A percentile compares a stretch with the other conserved stretches of the same genome.
Conservation (phyloP, 2,888 invertebrate species). For the Mythimna ferrago region DNA sequence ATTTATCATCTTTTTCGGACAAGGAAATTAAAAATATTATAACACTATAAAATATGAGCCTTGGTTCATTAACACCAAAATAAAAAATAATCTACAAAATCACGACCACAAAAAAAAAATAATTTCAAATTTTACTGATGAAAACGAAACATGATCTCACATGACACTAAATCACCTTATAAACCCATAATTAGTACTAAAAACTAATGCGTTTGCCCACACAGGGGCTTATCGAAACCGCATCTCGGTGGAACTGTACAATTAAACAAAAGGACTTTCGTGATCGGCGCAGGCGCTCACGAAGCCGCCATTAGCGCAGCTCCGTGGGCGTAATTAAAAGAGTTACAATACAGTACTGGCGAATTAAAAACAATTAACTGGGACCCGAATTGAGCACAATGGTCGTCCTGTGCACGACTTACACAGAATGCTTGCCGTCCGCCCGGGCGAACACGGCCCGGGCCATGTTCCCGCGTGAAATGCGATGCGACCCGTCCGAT, state of each 20-base stretch:
- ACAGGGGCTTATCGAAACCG: conserved; percentile 68
- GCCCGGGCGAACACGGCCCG: conserved; percentile 58
- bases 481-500: conserved; percentile 65
- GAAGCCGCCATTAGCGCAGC: conserved; percentile 83
- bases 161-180: conserved; percentile 62
- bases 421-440: conserved; percentile 59
- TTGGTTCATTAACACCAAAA: conserved; percentile 42
- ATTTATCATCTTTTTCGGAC: conserved; percentile 24
- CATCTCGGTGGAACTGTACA: conserved; percentile 78
- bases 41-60: conserved; percentile 42
- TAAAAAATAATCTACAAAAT: conserved; percentile 44
- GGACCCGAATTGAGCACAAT: conserved; percentile 87
- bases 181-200: conserved; percentile 65
- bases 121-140: conserved; percentile 47
- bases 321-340: conserved; percentile 89
- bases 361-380: conserved; percentile 90
- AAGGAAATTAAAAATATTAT: conserved; percentile 36
- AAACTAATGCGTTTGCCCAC: conserved; percentile 66
- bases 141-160: conserved; percentile 57
- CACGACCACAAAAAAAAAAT: conserved; percentile 25
- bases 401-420: conserved; percentile 82
- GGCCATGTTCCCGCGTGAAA: conserved; percentile 64
- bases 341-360: conserved; percentile 85
- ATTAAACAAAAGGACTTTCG: conserved; percentile 80
- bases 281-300: conserved; percentile 81